phyloP scores from a whole-genome alignment of 1,140 invertebrate genomes.

The Papilio xuthus region DNA sequence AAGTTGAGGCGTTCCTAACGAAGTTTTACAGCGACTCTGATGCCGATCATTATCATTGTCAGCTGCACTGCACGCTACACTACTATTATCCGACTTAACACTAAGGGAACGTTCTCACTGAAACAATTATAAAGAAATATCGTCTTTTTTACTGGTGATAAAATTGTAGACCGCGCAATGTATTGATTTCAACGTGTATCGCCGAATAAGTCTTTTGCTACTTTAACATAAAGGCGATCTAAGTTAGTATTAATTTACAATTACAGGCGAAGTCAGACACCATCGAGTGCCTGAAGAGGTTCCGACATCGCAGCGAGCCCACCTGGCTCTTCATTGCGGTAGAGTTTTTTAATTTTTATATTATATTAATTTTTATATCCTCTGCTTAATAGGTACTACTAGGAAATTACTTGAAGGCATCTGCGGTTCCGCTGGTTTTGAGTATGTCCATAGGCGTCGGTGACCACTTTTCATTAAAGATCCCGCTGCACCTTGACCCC shows the following conservation, averaged over 20 bases:
- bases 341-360: slow-evolving; percentile 45
- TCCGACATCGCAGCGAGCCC: slow-evolving; percentile 93
- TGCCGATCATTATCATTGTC: background rate
- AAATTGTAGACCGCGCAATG: background rate
- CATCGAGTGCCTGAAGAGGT: slow-evolving; percentile 89
- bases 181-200: too few species aligned
- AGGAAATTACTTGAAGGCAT: too few species aligned
- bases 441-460: too few species aligned
- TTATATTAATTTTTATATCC: too few species aligned
- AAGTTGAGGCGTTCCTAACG: slow-evolving; percentile 14
- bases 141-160: background rate
- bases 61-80: background rate
- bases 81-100: background rate
- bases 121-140: slow-evolving; percentile 1
- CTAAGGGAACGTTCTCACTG: background rate
- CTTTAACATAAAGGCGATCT: background rate
- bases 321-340: slow-evolving; percentile 95
- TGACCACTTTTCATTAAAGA: too few species aligned
- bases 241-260: background rate
- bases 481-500: too few species aligned
- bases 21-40: background rate
- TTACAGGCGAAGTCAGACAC: slow-evolving; percentile 92
- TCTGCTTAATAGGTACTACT: too few species aligned
- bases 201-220: too few species aligned
- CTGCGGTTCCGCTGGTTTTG: too few species aligned